Percentiles rank a stretch among this genome's conserved stretches.
phyloP scores from a whole-genome alignment of 2,888 invertebrate species.

The Copidosoma aretas region DNA sequence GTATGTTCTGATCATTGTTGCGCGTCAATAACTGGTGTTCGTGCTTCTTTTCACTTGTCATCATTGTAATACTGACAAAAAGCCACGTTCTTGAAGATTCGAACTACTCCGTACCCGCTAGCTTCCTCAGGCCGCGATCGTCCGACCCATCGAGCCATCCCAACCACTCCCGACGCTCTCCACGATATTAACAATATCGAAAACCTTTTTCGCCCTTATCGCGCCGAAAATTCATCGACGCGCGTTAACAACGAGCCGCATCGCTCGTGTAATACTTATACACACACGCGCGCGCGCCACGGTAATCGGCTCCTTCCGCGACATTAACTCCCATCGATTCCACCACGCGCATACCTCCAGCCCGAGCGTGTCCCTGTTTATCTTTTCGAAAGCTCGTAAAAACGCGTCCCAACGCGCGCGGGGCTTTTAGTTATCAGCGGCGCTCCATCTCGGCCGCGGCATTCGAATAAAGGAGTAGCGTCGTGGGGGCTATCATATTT shows the following conservation, averaged over 20 bases:
- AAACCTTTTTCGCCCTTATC: neutral
- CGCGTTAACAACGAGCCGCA: neutral
- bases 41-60: no score
- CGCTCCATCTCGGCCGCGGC: constrained; percentile 12
- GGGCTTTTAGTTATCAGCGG: constrained; percentile 26
- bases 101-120: no score
- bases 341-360: constrained; percentile 1
- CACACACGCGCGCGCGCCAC: no score
- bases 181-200: neutral
- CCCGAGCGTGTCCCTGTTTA: constrained; percentile 17
- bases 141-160: no score
- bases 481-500: no score
- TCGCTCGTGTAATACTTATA: no score
- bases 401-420: constrained; percentile 10
- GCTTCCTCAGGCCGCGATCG: no score
- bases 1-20: no score
- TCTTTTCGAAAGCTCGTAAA: constrained; percentile 15
- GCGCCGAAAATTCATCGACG: neutral
- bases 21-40: no score
- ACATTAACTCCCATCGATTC: constrained; percentile 20
- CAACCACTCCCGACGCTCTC: no score
- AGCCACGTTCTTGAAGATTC: no score
- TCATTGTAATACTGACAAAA: no score
- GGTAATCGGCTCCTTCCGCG: constrained; percentile 12
- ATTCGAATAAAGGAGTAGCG: constrained; percentile 18